phyloP scores from a whole-genome alignment of 2,888 invertebrate species.

The Andrena trimmerana region DNA sequence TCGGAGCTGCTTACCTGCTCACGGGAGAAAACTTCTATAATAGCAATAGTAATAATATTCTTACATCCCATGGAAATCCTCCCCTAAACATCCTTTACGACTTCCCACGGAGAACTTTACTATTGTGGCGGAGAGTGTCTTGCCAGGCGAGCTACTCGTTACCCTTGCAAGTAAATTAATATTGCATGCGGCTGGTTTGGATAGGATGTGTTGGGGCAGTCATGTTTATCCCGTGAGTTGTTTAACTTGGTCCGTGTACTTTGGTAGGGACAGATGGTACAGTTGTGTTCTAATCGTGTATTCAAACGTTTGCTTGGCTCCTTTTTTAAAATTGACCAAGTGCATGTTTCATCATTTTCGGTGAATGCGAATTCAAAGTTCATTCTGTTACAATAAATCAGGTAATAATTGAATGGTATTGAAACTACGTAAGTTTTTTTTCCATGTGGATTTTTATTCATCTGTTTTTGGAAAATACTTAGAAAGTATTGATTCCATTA shows the following conservation, averaged over 20 bases:
- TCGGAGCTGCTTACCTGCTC: background rate
- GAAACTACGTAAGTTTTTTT: no score
- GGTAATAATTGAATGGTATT: no score
- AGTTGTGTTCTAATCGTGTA: no score
- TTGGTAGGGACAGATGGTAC: no score
- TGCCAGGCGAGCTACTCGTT: background rate
- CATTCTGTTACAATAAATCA: no score
- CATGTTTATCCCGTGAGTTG: constrained; percentile 29
- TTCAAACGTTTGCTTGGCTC: no score
- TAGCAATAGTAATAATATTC: constrained; percentile 9
- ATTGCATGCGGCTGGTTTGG: constrained; percentile 7
- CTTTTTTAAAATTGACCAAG: no score
- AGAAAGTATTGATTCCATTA: no score
- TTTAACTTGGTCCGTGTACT: background rate
- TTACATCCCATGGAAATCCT: background rate
- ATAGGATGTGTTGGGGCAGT: constrained; percentile 16
- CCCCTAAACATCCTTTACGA: constrained; percentile 3
- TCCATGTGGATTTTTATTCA: no score
- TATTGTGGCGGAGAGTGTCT: background rate
- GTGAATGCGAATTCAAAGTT: no score
- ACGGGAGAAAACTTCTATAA: background rate
- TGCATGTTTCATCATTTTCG: no score
- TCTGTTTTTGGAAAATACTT: no score
- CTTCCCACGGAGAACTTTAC: background rate
- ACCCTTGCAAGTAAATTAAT: constrained; percentile 18